Percentiles rank a stretch among this genome's conserved stretches.
phyloP scores from a whole-genome alignment of 1,140 invertebrate genomes.

The Camponotus floridanus region DNA sequence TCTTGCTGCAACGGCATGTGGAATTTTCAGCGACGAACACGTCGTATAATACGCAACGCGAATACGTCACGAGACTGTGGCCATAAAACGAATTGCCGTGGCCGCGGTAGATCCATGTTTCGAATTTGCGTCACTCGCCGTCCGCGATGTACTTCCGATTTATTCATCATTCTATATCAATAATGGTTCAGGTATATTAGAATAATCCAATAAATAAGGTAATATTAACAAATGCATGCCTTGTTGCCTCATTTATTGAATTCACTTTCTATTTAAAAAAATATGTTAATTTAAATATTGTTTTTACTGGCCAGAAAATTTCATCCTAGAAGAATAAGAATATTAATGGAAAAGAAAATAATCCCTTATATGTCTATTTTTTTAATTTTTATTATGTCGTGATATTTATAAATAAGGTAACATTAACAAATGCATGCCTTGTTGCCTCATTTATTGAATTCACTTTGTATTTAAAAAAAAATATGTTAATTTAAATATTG shows the following conservation, averaged over 20 bases:
- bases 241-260: too few relatives aligned
- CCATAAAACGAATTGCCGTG: slow-evolving; percentile 50
- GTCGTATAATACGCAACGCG: slow-evolving; percentile 51
- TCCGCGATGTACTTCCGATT: neutral
- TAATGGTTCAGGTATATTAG: too few relatives aligned
- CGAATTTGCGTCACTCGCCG: slow-evolving; percentile 41
- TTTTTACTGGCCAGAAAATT: neutral
- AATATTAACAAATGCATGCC: too few relatives aligned
- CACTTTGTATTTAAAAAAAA: neutral
- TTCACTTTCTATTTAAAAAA: neutral
- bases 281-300: too few relatives aligned
- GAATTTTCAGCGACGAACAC: slow-evolving; percentile 55
- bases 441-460: too few relatives aligned
- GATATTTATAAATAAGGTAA: neutral
- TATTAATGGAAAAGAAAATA: slow-evolving; percentile 13
- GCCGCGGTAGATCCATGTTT: slow-evolving; percentile 31
- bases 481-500: too few relatives aligned
- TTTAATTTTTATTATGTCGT: neutral
- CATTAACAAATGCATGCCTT: too few relatives aligned
- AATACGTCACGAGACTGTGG: slow-evolving; percentile 15
- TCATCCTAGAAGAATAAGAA: neutral
- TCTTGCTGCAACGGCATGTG: slow-evolving; percentile 35
- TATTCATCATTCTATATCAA: slow-evolving; percentile 4
- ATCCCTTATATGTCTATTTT: neutral
- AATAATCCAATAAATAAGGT: too few relatives aligned